A percentile compares a stretch with the other conserved stretches of the same genome.
phyloP scores from a whole-genome alignment of 1,140 invertebrate genomes.

The Drosophila tropicalis region DNA sequence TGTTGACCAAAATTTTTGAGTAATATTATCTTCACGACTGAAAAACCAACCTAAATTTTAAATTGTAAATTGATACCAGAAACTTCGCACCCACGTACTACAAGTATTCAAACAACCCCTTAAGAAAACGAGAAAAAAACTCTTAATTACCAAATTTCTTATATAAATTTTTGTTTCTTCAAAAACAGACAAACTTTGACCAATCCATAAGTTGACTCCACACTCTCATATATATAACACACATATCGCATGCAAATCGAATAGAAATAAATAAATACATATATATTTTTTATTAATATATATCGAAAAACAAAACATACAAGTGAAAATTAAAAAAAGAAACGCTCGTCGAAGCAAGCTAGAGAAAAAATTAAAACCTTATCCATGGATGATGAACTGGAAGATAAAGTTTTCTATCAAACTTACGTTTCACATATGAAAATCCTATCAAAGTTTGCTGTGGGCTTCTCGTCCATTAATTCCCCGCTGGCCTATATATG shows the following conservation, averaged over 20 bases:
- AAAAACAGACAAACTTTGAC: not conserved
- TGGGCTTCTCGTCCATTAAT: conserved; percentile 87
- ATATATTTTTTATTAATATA: conserved; percentile 31
- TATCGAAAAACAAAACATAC: conserved; percentile 24
- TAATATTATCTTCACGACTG: too few relatives aligned
- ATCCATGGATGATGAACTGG: conserved; percentile 93
- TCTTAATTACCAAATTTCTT: not conserved
- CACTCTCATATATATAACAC: not conserved
- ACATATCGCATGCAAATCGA: conserved; percentile 9
- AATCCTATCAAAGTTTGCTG: conserved; percentile 90
- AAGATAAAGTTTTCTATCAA: conserved; percentile 93
- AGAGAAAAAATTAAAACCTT: conserved; percentile 38
- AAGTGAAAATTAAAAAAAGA: too few relatives aligned
- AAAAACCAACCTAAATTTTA: too few relatives aligned
- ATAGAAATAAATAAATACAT: not conserved
- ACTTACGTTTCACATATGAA: conserved; percentile 92
- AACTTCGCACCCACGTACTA: not conserved
- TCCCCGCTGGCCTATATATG: conserved; percentile 88
- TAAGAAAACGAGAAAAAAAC: too few relatives aligned
- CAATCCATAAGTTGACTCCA: not conserved
- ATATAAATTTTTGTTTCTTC: not conserved
- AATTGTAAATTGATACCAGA: not conserved
- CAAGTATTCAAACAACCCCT: not conserved
- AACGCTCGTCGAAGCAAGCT: conserved; percentile 7
- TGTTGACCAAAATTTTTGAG: too few relatives aligned